Base-by-base conservation (phyloP, 2,888 invertebrate genomes). In the Aromia moschata region DNA sequence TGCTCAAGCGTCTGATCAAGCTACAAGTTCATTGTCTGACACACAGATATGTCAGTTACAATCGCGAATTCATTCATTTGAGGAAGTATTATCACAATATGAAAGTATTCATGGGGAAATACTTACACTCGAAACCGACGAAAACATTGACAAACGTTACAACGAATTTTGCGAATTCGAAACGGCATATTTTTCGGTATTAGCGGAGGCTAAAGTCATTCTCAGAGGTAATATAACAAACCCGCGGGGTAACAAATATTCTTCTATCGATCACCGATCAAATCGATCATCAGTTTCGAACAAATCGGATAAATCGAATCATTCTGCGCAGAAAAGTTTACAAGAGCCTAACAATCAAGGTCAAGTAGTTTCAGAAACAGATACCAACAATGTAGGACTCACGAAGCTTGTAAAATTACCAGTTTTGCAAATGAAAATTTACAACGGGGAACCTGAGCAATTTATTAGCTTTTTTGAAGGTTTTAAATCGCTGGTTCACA, bases 401-500 rank as follows among this genome's bases (percentile, higher is more conserved):
- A 25, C n/a, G 25, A 25, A 25, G 4, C 25, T 43, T 20, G 43
- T 43, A 10, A 43, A 43, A 20, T 25, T 43, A 7, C 43, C 20
- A n/a, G 43, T 43, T 3, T 43, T 43, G 12, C 43, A 43, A 20
- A 20, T 43, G 20, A 43, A 43, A 11, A 43, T 25, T 11, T 43
- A 20, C 12, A 20, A 43, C 12, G 43, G 43, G 11, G 0, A 43
- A 11, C 16, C 41, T 12, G 41, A 41, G 11, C 16, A 16, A 9
- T 41, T 41, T 41, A 16, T 41, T 11, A 41, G 41, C 17, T 41
- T 41, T 41, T 41, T 16, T 11, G 41, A 41, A 17, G 17, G 41
- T 7, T 41, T 41, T 17, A 41, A 41, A 16, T 41, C 41, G 15
- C 41, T 41, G 15, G 41, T 41, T 41, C 41, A 41, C 17, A 41